A percentile compares a stretch with the other conserved stretches of the same genome.
These are phyloP conservation scores for Listrodromus nycthemerus DNA, from an alignment of 2,888 invertebrate species.

Conservation along the genomic window DNA sequence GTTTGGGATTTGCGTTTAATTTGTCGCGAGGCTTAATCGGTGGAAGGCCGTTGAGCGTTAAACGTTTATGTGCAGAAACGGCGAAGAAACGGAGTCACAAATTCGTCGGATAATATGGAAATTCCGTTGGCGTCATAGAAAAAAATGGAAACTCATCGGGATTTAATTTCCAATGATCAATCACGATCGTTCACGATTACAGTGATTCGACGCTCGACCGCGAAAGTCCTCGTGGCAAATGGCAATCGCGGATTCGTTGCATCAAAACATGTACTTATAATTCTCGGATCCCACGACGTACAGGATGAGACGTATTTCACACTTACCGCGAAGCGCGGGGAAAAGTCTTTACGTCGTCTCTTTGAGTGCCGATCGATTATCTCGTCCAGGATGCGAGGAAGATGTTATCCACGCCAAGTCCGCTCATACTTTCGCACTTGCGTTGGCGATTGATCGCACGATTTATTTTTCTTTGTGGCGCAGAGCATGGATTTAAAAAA, in stretches of 20 bases:
- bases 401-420: slow-evolving; percentile 18
- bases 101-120: slow-evolving; percentile 55
- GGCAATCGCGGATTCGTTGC: slow-evolving; percentile 8
- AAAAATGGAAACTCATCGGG: slow-evolving; percentile 43
- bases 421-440: slow-evolving; percentile 35
- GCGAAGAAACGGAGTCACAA: slow-evolving; percentile 17
- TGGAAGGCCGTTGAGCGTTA: not conserved
- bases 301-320: slow-evolving; percentile 35
- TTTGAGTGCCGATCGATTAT: slow-evolving; percentile 69
- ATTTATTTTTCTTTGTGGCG: slow-evolving; percentile 31
- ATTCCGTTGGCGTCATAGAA: slow-evolving; percentile 66
- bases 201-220: slow-evolving; percentile 61
- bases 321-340: slow-evolving; percentile 45
- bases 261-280: slow-evolving; percentile 64
- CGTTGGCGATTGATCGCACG: slow-evolving; percentile 52
- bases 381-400: slow-evolving; percentile 69
- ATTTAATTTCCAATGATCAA: slow-evolving; percentile 70
- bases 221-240: slow-evolving; percentile 42
- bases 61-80: not conserved
- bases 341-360: slow-evolving; percentile 49
- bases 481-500: not conserved
- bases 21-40: not conserved
- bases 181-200: slow-evolving; percentile 58
- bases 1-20: not conserved
- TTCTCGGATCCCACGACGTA: slow-evolving; percentile 47